These are phyloP conservation scores for Anagrus nilaparvatae DNA, from an alignment of 1,140 invertebrate genomes.

Conservation along the genomic window DNA sequence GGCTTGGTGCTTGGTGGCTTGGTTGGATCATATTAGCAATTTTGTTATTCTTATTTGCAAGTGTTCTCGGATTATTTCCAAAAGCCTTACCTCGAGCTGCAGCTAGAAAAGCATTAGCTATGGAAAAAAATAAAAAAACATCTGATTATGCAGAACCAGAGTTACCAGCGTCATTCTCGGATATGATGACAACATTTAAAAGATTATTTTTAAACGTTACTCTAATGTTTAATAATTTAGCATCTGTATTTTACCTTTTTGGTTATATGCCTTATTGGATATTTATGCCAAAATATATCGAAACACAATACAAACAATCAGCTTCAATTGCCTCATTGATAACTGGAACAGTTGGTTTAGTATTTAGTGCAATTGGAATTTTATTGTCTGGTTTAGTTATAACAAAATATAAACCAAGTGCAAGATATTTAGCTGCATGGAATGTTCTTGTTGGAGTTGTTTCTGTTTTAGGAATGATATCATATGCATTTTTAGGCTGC, in stretches of 20 bases:
- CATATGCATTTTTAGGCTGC: constrained; percentile 62
- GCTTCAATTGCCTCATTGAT: constrained; percentile 57
- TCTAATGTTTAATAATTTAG: constrained; percentile 57
- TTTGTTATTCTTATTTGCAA: constrained; percentile 50
- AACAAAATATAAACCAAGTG: constrained; percentile 56
- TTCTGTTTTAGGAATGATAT: constrained; percentile 52
- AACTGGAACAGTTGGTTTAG: constrained; percentile 58
- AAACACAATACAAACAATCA: constrained; percentile 63
- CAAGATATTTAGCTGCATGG: constrained; percentile 59
- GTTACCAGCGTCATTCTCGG: constrained; percentile 40
- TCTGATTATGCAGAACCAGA: constrained; percentile 31
- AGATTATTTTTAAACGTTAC: constrained; percentile 53
- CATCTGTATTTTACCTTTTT: constrained; percentile 58
- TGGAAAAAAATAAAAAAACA: constrained; percentile 36
- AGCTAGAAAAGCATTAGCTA: constrained; percentile 42
- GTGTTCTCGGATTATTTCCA: constrained; percentile 55
- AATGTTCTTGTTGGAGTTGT: constrained; percentile 59
- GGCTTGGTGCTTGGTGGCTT: constrained; percentile 72
- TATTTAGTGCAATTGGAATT: constrained; percentile 63
- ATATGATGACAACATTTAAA: constrained; percentile 54
- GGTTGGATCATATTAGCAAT: constrained; percentile 65
- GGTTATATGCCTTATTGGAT: constrained; percentile 67
- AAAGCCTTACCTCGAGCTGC: constrained; percentile 52
- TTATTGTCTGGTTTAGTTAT: constrained; percentile 58
- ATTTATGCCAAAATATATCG: constrained; percentile 68